Evolutionary conservation across 1,140 invertebrate species (phyloP), one percentile per base, ranked within the genome.

Genomic region (Eueides isabella): DNA sequence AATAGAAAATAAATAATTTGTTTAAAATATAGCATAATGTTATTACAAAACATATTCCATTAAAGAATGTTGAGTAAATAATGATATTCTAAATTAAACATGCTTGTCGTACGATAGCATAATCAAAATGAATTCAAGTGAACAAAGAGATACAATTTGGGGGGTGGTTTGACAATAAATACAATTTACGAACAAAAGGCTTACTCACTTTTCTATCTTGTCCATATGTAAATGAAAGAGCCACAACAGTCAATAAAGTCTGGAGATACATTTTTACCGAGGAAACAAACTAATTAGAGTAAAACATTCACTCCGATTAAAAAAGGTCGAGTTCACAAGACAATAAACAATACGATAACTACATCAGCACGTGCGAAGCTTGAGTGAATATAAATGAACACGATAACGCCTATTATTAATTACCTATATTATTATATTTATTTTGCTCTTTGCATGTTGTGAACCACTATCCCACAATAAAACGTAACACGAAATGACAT

Each of bases 151-250:
- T 30, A 66, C n/a, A 48, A 74, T 31, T 44, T 28, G 16, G 65
- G 65, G 65, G 65, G 65, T 67, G 65, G 38, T 66, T 41, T 44
- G 38, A 64, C 38, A 41, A 67, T 19, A 61, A 41, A 68, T 64
- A 61, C 31, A 29, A 70, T 61, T 67, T 19, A 5, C 14, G 5
- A 29, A 75, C 26, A 55, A 44, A 66, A 68, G 48, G 19, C 23
- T 44, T 64, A 68, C 78, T 80, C 74, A 90, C 89, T 86, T 84
- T 85, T 77, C 89, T 88, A 38, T 91, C 85, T 65, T 87, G 80
- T 72, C 84, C 88, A 71, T 75, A 75, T 30, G 71, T 77, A 33
- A 78, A 67, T 30, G 83, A 82, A 74, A 86, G 30, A 23, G 81
- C 28, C 61, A 80, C 76, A 75, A 83, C 63, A 78, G 85, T 74